Percentiles rank a stretch among this genome's conserved stretches.
These are phyloP conservation scores for Eristalis intricaria DNA, from an alignment of 2,888 invertebrate species.

Conservation along the genomic window DNA sequence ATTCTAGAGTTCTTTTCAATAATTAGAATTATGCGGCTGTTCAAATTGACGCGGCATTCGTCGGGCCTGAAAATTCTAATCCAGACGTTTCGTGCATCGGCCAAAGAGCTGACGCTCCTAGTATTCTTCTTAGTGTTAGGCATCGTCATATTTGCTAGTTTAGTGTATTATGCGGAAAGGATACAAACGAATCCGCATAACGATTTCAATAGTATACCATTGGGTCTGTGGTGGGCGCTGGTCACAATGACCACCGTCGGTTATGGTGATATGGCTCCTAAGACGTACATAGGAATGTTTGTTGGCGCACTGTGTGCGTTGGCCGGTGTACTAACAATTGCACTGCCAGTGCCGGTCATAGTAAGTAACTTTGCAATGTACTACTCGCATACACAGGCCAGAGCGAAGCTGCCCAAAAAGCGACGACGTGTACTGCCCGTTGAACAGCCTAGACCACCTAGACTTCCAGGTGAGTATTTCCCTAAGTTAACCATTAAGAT, in stretches of 20 bases:
- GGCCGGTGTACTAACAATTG: slow-evolving; percentile 99
- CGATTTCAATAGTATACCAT: slow-evolving; percentile 98
- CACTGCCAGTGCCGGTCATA: slow-evolving; percentile 99
- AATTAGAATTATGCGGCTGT: slow-evolving; percentile 98
- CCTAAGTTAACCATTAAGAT: neutral
- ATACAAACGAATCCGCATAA: slow-evolving; percentile 97
- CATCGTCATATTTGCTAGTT: slow-evolving; percentile 98
- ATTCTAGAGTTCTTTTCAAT: slow-evolving; percentile 99
- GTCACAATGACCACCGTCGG: slow-evolving; percentile 99
- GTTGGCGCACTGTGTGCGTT: slow-evolving; percentile 98
- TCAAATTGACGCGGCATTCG: slow-evolving; percentile 98
- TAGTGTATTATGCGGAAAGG: slow-evolving; percentile 98
- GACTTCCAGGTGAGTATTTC: slow-evolving; percentile 80
- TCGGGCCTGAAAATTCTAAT: slow-evolving; percentile 99
- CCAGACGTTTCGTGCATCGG: slow-evolving; percentile 98
- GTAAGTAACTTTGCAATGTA: slow-evolving; percentile 99
- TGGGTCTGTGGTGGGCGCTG: slow-evolving; percentile 99
- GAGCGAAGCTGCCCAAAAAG: slow-evolving; percentile 99
- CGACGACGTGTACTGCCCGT: slow-evolving; percentile 97
- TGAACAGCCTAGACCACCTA: slow-evolving; percentile 90
- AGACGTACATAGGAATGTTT: slow-evolving; percentile 99
- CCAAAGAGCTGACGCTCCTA: slow-evolving; percentile 96
- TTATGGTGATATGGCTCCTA: slow-evolving; percentile 99
- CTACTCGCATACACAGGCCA: slow-evolving; percentile 97
- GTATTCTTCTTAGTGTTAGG: slow-evolving; percentile 99